A percentile compares a stretch with the other conserved stretches of the same genome.
Conservation (phyloP, 2,888 invertebrate species). For the Meiosimyza decipiens region DNA sequence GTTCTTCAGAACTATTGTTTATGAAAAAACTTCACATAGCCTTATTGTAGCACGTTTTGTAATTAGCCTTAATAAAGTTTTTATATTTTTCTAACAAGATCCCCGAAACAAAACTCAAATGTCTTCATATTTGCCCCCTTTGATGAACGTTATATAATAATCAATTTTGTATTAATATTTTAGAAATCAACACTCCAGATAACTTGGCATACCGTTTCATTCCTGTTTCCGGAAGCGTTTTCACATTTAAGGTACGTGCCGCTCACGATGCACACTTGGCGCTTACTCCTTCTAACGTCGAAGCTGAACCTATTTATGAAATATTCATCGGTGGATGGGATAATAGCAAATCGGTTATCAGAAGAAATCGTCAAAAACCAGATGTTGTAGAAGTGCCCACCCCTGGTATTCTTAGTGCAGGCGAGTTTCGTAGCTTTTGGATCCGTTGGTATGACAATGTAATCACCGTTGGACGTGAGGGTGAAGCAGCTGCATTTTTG, state of each 20-base stretch:
- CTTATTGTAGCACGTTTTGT: too few species aligned
- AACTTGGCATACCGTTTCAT: slow-evolving; percentile 85
- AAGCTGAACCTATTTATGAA: slow-evolving; percentile 84
- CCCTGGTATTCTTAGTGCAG: slow-evolving; percentile 76
- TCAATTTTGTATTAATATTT: slow-evolving; percentile 55
- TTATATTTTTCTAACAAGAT: too few species aligned
- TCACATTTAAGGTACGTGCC: slow-evolving; percentile 83
- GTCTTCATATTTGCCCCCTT: neutral
- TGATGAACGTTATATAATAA: too few species aligned
- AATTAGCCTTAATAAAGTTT: too few species aligned
- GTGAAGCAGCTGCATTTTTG: slow-evolving; percentile 78
- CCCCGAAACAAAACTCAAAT: too few species aligned
- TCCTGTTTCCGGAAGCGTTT: slow-evolving; percentile 75
- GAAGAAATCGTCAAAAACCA: slow-evolving; percentile 81
- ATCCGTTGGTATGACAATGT: slow-evolving; percentile 79
- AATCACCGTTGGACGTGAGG: slow-evolving; percentile 79
- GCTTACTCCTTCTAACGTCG: slow-evolving; percentile 77
- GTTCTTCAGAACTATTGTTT: too few species aligned
- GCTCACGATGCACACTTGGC: slow-evolving; percentile 88
- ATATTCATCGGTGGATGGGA: slow-evolving; percentile 91
- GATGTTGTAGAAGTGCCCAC: slow-evolving; percentile 79
- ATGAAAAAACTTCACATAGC: too few species aligned
- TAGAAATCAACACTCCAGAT: slow-evolving; percentile 84
- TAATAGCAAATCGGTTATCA: slow-evolving; percentile 85
- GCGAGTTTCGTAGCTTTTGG: slow-evolving; percentile 87